Evolutionary conservation across 2,113 vertebrate species (phyloP), one percentile per base, ranked within the genome.

Genomic region (Embiotoca jacksoni): DNA sequence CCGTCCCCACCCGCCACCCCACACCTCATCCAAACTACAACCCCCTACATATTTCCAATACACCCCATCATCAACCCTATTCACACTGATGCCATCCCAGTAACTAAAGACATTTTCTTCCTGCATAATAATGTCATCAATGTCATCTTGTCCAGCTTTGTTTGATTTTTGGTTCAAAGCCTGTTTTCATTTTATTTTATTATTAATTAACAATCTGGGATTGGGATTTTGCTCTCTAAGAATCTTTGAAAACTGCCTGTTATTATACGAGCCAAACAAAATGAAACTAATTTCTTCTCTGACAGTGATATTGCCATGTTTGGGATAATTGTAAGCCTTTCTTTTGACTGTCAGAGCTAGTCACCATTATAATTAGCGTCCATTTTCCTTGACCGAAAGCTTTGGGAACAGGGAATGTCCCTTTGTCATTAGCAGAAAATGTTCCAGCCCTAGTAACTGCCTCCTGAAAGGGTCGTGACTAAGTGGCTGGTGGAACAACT

Each of bases 301-400:
- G 62, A 72, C 63, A 83, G 3, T 73, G 76, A 83, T 79, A 71
- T 47, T 49, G 72, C 41, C 52, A 76, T 83, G 84, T 86, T 83
- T 85, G 55, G 46, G 72, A 88, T 86, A 84, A 86, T 88, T 65
- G 75, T 68, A 73, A 69, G 64, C 70, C 55, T 82, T 83, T 85
- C 56, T 83, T 74, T 82, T 70, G 75, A 76, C 75, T 83, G 87
- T 82, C 88, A 84, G 50, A 30, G 67, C 76, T 44, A 73, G 55
- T 68, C 78, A 76, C 77, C 83, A 86, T 89, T 84, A 85, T 87
- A 91, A 91, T 91, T 88, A 84, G 68, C 91, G 77, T 76, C 77
- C 57, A 85, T 88, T 88, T 91, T 79, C 81, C 70, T 83, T 88
- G 87, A 90, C 87, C 78, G 83, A 72, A 65, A 84, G 86, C 84